Evolutionary conservation across 1,140 invertebrate genomes (phyloP).

Genomic region (Amphibalanus amphitrite): DNA sequence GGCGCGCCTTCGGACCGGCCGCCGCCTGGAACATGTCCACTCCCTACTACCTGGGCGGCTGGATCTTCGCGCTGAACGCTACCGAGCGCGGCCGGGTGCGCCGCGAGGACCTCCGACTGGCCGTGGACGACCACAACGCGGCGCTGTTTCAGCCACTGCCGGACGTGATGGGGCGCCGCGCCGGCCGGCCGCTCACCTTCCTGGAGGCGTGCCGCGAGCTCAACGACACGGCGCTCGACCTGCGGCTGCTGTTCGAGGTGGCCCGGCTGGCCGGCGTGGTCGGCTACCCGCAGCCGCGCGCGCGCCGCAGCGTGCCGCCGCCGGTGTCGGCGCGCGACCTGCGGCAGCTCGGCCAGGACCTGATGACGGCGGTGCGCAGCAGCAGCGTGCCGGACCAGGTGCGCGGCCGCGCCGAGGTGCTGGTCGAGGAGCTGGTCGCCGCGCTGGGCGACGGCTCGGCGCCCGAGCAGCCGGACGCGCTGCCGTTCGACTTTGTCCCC

Average conservation of each 20-base stretch:
- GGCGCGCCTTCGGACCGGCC: background rate
- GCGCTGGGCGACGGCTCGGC: background rate
- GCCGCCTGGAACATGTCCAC: background rate
- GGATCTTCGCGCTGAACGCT: conserved; percentile 3
- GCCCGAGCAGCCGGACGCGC: background rate
- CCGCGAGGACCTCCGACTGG: background rate
- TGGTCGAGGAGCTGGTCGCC: background rate
- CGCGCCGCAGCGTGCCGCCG: too few relatives aligned
- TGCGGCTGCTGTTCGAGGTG: background rate
- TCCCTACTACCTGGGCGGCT: background rate
- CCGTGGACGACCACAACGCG: background rate
- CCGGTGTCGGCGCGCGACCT: background rate
- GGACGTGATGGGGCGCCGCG: background rate
- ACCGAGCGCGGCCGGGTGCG: background rate
- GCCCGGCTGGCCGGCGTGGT: background rate
- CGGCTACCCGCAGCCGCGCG: background rate
- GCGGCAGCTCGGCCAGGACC: background rate
- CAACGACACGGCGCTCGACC: background rate
- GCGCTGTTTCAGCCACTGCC: background rate
- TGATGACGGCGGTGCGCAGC: background rate
- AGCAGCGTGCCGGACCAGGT: background rate
- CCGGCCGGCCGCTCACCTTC: background rate
- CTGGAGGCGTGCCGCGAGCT: background rate
- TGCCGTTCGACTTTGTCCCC: background rate
- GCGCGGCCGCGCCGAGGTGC: too few relatives aligned